Percentiles rank a stretch among this genome's conserved stretches.
These are phyloP conservation scores for Hydropotes inermis DNA, from an alignment of 2,113 vertebrate species.

Conservation along the genomic window DNA sequence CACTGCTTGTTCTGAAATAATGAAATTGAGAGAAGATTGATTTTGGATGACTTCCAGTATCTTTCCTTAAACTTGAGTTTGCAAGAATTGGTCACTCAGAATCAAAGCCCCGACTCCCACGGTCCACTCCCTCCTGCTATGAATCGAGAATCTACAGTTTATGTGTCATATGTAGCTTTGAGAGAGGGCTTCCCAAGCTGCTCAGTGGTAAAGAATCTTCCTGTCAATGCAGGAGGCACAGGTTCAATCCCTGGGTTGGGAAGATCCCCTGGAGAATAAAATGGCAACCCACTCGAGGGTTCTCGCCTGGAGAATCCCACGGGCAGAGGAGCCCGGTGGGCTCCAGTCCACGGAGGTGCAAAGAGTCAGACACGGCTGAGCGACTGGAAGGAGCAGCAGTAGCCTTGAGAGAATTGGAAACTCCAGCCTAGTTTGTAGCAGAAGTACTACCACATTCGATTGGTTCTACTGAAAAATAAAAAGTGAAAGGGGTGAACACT, in stretches of 20 bases:
- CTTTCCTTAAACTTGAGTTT: slow-evolving; percentile 73
- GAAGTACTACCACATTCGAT: not conserved
- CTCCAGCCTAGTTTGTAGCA: not conserved
- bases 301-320: not conserved
- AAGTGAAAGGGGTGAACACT: not conserved
- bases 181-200: not conserved
- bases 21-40: slow-evolving; percentile 80
- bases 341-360: rapidly evolving
- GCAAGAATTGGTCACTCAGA: slow-evolving; percentile 57
- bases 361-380: not conserved
- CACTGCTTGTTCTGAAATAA: slow-evolving; percentile 81
- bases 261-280: not conserved
- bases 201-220: not conserved
- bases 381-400: not conserved
- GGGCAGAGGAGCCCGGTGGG: not conserved
- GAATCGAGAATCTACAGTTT: not conserved
- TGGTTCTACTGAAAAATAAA: not conserved
- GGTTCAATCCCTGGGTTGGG: not conserved
- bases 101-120: slow-evolving; percentile 4
- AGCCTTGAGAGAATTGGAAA: not conserved
- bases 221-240: not conserved
- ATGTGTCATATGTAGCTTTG: not conserved
- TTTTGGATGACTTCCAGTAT: slow-evolving; percentile 79
- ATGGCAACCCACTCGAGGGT: not conserved
- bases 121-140: not conserved